A percentile compares a stretch with the other conserved stretches of the same genome.
Conservation (phyloP, 2,113 vertebrate genomes). For the Gymnobelideus leadbeateri region DNA sequence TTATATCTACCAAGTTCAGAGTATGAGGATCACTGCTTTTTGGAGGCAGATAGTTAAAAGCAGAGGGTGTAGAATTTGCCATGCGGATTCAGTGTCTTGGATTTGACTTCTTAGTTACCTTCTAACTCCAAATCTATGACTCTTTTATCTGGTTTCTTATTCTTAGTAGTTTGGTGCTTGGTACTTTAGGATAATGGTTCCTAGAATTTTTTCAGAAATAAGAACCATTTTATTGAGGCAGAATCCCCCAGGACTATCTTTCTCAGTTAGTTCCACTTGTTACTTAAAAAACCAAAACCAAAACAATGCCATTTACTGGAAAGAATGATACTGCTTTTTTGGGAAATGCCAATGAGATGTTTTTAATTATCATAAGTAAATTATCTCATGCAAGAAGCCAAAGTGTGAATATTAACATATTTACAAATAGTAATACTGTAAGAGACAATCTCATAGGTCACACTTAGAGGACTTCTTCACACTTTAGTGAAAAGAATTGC, state of each 20-base stretch:
- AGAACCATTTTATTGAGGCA: too few relatives aligned
- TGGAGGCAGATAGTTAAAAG: neutral
- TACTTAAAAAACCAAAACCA: too few relatives aligned
- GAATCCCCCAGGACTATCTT: too few relatives aligned
- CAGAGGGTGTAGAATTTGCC: neutral
- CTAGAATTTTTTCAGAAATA: too few relatives aligned
- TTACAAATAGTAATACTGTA: neutral
- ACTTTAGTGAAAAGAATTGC: neutral
- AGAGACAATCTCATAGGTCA: neutral
- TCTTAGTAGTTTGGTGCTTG: neutral
- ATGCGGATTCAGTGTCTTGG: too few relatives aligned
- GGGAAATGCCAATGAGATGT: too few relatives aligned
- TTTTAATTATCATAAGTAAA: too few relatives aligned
- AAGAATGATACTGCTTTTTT: too few relatives aligned
- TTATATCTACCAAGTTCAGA: conserved; percentile 1
- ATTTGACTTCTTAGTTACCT: too few relatives aligned
- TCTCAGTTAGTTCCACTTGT: too few relatives aligned
- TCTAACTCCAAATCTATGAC: neutral
- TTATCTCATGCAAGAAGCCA: neutral
- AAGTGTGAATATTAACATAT: neutral
- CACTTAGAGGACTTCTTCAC: neutral
- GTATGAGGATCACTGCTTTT: neutral
- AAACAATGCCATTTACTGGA: too few relatives aligned
- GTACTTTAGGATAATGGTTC: too few relatives aligned
- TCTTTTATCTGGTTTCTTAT: neutral